Conservation (phyloP, 2,113 vertebrate species). For the Castor canadensis region DNA sequence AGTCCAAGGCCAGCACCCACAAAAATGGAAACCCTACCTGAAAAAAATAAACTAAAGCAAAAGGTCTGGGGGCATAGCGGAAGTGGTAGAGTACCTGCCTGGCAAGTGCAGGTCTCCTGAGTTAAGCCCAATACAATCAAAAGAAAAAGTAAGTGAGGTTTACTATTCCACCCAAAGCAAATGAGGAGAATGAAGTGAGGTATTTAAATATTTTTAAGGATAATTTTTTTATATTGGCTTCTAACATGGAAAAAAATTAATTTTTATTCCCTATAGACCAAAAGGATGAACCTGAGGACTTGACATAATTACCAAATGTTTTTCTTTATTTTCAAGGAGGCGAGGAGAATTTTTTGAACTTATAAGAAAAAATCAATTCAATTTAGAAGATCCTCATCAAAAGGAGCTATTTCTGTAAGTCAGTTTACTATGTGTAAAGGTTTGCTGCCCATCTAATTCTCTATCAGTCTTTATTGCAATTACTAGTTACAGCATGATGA, state of each 20-base stretch:
- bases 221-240: background rate
- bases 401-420: slow-evolving; percentile 95
- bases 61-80: no score
- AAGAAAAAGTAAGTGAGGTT: background rate
- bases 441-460: background rate
- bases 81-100: no score
- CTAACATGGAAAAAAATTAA: background rate
- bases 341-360: slow-evolving; percentile 96
- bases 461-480: background rate
- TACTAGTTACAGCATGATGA: no score
- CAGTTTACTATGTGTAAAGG: background rate
- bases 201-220: background rate
- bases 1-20: no score
- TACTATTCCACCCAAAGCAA: background rate
- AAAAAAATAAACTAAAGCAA: no score
- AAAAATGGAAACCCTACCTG: no score
- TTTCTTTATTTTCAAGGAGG: slow-evolving; percentile 84
- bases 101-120: no score
- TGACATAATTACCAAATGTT: background rate
- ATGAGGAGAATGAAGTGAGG: background rate
- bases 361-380: slow-evolving; percentile 93
- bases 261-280: background rate
- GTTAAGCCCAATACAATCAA: no score
- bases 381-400: slow-evolving; percentile 92
- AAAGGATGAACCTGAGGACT: background rate